Evolutionary conservation across 2,888 invertebrate species (phyloP), one percentile per base, ranked within the genome.

Genomic region (Drosophila prostipennis): DNA sequence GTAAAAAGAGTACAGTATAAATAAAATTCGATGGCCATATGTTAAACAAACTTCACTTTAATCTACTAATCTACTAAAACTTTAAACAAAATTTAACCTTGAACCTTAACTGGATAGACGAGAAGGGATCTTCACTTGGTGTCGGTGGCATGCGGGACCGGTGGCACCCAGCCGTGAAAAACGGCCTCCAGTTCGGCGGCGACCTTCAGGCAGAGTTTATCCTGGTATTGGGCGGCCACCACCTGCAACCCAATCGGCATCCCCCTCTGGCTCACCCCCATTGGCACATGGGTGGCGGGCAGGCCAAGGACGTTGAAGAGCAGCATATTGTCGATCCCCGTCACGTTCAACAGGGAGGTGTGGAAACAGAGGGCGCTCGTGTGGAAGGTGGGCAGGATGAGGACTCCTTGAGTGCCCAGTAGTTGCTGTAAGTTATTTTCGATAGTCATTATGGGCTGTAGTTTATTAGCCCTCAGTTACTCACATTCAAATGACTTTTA

Each of bases 81-180:
- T 34, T 23, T 37, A 10, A 23, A 32, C 14, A 19, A 39, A 16
- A 26, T 65, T 16, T 32, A 60, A 67, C 80, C 80, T 57, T 56
- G 43, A 45, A 78, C 80, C 80, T 61, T 64, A 72, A 65, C 54
- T 65, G 68, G 14, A 53, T 43, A 46, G 11, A 32, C 4, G 29
- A 14, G 19, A 45, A 10, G 49, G 7, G 13, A 34, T 40, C 32
- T 39, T 29, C 34, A 45, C 49, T 55, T 23, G 26, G n/a, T 14
- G 8, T 34, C 34, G 0, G 49, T 54, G 34, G 36, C 54, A 51
- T 89, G 77, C 11, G 67, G 71, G 6, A 79, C 37, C 11, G 95
- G 95, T 10, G 94, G 93, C 40, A 93, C 91, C 98, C 98, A 98
- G 1, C 98, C 98, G 2, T 96, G 96, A 90, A 97, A 97, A 5